Evolutionary conservation across 2,797 vertebrate genomes (phyloP).

Genomic region (Lepilemur septentrionalis): DNA sequence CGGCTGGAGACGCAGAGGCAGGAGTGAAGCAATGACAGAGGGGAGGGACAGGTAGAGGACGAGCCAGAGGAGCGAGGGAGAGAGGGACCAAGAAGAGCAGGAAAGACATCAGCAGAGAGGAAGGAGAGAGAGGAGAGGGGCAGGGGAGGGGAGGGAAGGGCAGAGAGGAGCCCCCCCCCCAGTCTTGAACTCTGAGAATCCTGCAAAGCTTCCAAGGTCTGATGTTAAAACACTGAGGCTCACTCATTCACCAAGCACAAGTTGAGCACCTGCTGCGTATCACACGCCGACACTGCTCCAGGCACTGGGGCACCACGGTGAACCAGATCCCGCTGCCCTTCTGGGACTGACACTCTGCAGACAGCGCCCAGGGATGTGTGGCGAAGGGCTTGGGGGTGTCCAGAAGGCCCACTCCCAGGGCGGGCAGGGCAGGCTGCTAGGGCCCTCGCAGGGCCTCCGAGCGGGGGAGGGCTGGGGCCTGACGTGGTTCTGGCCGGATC

Average conservation of each 20-base stretch:
- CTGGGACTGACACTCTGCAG: background rate
- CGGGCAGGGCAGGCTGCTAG: background rate
- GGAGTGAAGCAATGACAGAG: background rate
- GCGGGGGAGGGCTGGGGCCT: accelerated
- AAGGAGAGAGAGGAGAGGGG: too few species aligned
- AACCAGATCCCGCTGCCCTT: background rate
- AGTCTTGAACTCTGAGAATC: background rate
- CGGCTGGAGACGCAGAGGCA: background rate
- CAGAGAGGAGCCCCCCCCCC: background rate
- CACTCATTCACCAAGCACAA: background rate
- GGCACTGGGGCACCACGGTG: background rate
- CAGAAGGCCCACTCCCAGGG: background rate
- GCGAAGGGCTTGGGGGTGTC: background rate
- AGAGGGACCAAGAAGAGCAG: background rate
- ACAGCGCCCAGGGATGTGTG: accelerated
- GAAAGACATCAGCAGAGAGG: too few species aligned
- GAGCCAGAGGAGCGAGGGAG: background rate
- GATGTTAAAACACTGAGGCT: background rate
- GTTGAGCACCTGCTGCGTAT: background rate
- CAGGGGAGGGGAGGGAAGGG: background rate
- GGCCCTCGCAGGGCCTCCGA: background rate
- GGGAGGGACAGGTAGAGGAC: accelerated
- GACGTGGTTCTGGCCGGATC: background rate
- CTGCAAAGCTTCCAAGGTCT: background rate
- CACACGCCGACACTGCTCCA: background rate